Conservation (phyloP, 2,113 vertebrate genomes). For the Rhinichthys klamathensis region DNA sequence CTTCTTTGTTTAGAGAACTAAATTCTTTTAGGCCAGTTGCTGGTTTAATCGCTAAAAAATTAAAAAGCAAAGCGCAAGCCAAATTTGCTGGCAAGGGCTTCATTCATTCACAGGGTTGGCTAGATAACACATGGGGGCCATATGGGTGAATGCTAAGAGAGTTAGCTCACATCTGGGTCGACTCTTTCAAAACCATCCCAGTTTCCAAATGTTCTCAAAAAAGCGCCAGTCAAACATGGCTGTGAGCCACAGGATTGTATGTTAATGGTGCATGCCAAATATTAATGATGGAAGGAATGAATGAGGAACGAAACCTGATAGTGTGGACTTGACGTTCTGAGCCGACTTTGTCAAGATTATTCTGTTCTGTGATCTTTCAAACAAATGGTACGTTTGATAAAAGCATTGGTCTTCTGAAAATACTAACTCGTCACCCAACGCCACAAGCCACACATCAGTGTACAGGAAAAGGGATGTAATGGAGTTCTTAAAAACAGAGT, state of each 20-base stretch:
- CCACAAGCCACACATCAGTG: slow-evolving; percentile 2
- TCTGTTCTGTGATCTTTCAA: slow-evolving; percentile 21
- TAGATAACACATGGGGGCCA: slow-evolving; percentile 70
- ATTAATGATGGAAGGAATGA: slow-evolving; percentile 34
- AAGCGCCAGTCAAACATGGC: neutral
- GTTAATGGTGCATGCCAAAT: slow-evolving; percentile 16
- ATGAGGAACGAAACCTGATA: slow-evolving; percentile 31
- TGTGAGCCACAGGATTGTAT: slow-evolving; percentile 4
- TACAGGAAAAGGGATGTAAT: slow-evolving; percentile 24
- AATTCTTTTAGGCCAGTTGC: slow-evolving; percentile 23
- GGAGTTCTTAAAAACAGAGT: slow-evolving; percentile 12
- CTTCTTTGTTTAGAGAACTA: slow-evolving; percentile 31
- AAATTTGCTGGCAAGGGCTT: slow-evolving; percentile 44
- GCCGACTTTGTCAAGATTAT: neutral
- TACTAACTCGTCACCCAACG: neutral
- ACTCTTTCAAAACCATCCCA: slow-evolving; percentile 30
- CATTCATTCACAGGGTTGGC: slow-evolving; percentile 32
- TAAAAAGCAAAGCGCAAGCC: slow-evolving; percentile 24
- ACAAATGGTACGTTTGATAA: slow-evolving; percentile 5
- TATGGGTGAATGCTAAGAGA: slow-evolving; percentile 58
- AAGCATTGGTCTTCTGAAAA: slow-evolving; percentile 4
- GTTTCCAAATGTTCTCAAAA: slow-evolving; percentile 25
- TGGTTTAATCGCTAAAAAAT: slow-evolving; percentile 10
- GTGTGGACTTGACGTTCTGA: slow-evolving; percentile 15
- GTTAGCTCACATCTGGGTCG: slow-evolving; percentile 50